Evolutionary conservation across 2,888 invertebrate genomes (phyloP).

Genomic region (Apodemia duryi): DNA sequence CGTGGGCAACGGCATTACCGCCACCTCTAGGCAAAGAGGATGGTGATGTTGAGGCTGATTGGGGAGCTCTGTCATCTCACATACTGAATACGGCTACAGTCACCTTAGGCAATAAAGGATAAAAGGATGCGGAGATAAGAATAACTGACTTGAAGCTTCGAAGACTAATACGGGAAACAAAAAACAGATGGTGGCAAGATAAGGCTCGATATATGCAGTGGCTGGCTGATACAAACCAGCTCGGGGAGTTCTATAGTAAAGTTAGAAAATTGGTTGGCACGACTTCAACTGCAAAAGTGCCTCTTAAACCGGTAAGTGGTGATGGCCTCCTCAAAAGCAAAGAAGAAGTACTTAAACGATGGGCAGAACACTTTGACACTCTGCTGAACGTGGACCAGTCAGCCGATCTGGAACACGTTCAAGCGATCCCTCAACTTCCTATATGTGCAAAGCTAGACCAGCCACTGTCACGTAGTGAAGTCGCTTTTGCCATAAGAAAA

Average conservation of each 20-base stretch:
- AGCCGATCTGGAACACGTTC: too few relatives aligned
- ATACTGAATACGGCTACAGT: conserved; percentile 13
- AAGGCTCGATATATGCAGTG: conserved; percentile 23
- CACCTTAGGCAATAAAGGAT: conserved; percentile 19
- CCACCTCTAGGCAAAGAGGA: neutral
- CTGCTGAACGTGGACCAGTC: too few relatives aligned
- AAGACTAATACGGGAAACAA: conserved; percentile 19
- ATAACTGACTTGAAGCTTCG: conserved; percentile 8
- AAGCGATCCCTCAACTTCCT: too few relatives aligned
- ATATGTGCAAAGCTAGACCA: too few relatives aligned
- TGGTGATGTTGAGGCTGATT: conserved; percentile 14
- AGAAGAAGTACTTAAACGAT: too few relatives aligned
- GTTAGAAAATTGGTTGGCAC: conserved; percentile 20
- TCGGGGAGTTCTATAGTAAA: conserved; percentile 24
- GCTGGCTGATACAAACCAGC: conserved; percentile 26
- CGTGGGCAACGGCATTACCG: neutral
- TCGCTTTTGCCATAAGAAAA: too few relatives aligned
- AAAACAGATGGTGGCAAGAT: conserved; percentile 27
- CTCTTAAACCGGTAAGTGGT: too few relatives aligned
- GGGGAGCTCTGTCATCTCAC: conserved; percentile 17
- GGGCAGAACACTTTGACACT: too few relatives aligned
- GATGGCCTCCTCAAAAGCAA: too few relatives aligned
- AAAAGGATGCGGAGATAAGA: conserved; percentile 11
- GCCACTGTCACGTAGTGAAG: too few relatives aligned
- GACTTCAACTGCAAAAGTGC: neutral